A percentile compares a stretch with the other conserved stretches of the same genome.
phyloP scores from a whole-genome alignment of 2,113 vertebrate genomes.

The Dendrocopos noguchii region DNA sequence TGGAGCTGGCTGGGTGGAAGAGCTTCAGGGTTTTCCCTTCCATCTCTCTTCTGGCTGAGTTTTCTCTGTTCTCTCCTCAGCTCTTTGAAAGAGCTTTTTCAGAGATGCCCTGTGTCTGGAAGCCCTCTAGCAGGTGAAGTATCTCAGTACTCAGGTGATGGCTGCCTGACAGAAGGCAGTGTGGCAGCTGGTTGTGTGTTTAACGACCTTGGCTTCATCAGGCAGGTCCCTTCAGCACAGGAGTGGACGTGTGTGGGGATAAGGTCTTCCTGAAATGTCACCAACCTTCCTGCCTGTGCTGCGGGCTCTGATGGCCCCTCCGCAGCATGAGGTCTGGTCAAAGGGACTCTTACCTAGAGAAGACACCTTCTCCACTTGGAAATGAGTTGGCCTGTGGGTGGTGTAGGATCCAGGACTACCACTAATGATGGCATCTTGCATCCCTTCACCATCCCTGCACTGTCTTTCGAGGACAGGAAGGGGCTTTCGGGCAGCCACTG shows the following conservation, averaged over 20 bases:
- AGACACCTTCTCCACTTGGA: not conserved
- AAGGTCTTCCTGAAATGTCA: not conserved
- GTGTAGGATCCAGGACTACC: not conserved
- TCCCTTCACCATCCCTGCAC: not conserved
- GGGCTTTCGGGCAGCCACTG: not conserved
- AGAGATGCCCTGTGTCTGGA: not conserved
- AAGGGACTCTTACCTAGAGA: not conserved
- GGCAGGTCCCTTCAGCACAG: not conserved
- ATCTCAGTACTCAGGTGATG: fast-evolving
- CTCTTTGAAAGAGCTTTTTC: not conserved
- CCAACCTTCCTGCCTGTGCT: not conserved
- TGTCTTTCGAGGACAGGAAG: not conserved
- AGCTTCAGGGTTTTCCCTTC: not conserved
- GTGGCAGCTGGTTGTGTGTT: fast-evolving
- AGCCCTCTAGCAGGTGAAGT: not conserved
- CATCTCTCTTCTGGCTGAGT: not conserved
- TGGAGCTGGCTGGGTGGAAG: not conserved
- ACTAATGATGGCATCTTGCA: not conserved
- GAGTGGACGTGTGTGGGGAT: fast-evolving
- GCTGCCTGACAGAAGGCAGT: fast-evolving
- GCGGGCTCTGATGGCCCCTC: not conserved
- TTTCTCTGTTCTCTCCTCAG: not conserved
- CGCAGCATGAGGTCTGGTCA: fast-evolving
- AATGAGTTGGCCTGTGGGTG: not conserved
- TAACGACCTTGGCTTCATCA: not conserved